Evolutionary conservation across 1,140 invertebrate species (phyloP), one percentile per base, ranked within the genome.

Genomic region (Diorhabda carinulata): DNA sequence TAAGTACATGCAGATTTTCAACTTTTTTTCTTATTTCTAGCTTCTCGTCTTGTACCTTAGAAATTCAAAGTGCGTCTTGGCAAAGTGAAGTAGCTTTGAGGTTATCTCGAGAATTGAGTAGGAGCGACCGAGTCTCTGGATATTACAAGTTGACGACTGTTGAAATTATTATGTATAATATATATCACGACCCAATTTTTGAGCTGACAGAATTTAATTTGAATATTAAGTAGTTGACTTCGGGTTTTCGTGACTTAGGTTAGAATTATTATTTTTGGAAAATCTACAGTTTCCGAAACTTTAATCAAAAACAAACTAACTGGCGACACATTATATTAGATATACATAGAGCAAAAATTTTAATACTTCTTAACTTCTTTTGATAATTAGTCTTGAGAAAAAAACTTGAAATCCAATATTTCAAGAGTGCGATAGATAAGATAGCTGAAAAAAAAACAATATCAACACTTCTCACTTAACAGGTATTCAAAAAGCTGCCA

Each of bases 111-210:
- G n/a, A 52, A 52, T 52, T 52, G 47, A 52, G 47, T 52, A 6
- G 6, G 47, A 52, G 47, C 6, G 47, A 52, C 47, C 6, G n/a
- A n/a, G 47, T 52, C 47, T 52, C 47, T 6, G 47, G 47, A 52
- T 52, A 52, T 52, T 4, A 3, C 47, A 4, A n/a, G 47, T n/a
- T 52, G 47, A 52, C n/a, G 47, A 52, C 47, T 52, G 47, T n/a
- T 52, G 47, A 52, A 52, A 52, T 52, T 52, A 52, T 52, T 52
- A 52, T 52, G 47, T 52, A 52, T 52, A 52, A 52, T 52, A 52
- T 52, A 52, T 52, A 52, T 52, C 47, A 52, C 47, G 47, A 52
- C 47, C 47, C 47, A 52, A 52, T 52, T 52, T 52, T 52, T 52
- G 47, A 52, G 47, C 47, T 52, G 47, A 52, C 47, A 52, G 4